Evolutionary conservation across 1,140 invertebrate species (phyloP), one percentile per base, ranked within the genome.

Genomic region (Penaeus indicus): DNA sequence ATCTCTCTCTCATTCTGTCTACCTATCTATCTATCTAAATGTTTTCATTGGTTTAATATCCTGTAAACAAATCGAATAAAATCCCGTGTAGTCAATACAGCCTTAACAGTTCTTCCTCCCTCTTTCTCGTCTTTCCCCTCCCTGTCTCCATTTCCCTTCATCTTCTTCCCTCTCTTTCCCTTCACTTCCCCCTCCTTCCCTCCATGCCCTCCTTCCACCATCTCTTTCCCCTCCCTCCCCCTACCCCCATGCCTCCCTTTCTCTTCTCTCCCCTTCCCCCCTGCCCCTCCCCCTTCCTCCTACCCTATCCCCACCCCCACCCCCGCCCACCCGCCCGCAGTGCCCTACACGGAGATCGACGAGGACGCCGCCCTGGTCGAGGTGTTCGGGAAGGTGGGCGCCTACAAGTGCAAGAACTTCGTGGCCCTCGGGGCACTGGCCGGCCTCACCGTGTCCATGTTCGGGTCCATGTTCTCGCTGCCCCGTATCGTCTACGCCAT

Each of bases 381-480:
- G 92, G 98, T 98, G 95, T 99, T 98, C 92, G 96, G 95, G 0
- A 95, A 97, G 92, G 96, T 97, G 42, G 96, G 96, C n/a, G 97
- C 97, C 11, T 95, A 95, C 75, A 96, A 95, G 78, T 97, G 97
- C 93, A 97, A 98, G 92, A 97, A 96, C 91, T 95, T 99, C 86
- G 97, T 98, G 1, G 97, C 97, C 0, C 93, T 98, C 13, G 98
- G 97, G 1, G 97, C 97, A 0, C 93, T 98, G 18, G 97, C 97
- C 27, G 97, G 97, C 38, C 94, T 99, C 21, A 96, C 96, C 1
- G 97, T 98, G 7, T 97, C 97, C 89, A 92, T 99, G 96, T 97
- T 99, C 90, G 98, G 97, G 21, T 97, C 97, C n/a, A 98, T 99
- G 96, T 99, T 98, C 93, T 97, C 97, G 5, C 96, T 99, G 95